Conservation (phyloP, 2,797 vertebrate species). For the Mormyrops attenuatus region DNA sequence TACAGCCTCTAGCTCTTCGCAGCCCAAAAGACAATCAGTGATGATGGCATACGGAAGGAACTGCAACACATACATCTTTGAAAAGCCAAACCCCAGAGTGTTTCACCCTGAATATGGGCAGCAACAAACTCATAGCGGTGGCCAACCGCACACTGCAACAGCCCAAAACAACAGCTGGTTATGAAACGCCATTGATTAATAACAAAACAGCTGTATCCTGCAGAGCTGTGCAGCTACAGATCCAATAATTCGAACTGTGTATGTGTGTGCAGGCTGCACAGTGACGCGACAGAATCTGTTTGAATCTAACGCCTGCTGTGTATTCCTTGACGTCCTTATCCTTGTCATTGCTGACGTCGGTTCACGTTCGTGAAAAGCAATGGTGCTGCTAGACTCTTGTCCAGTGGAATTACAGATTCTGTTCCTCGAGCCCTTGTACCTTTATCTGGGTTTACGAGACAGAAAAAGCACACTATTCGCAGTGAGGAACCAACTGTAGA, state of each 20-base stretch:
- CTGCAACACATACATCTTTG: neutral
- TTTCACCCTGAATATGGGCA: neutral
- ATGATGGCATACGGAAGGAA: conserved; percentile 36
- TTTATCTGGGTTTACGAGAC: neutral
- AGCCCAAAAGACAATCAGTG: conserved; percentile 32
- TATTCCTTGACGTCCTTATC: neutral
- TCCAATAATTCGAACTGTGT: neutral
- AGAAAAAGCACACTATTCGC: neutral
- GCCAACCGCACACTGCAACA: neutral
- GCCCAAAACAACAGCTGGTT: neutral
- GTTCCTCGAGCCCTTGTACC: neutral
- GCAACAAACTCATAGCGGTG: neutral
- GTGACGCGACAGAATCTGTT: neutral
- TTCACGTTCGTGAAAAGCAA: neutral
- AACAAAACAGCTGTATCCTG: neutral
- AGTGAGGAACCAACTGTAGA: neutral
- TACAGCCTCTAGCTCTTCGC: conserved; percentile 28
- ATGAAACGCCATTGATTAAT: neutral
- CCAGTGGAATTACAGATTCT: conserved; percentile 3
- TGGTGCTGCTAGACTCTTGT: neutral
- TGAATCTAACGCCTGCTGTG: neutral
- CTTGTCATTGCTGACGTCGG: neutral
- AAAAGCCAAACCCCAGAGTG: conserved; percentile 40
- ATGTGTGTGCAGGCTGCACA: neutral
- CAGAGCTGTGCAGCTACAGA: neutral